Percentiles rank a stretch among this genome's conserved stretches.
Conservation (phyloP, 2,797 vertebrate genomes). For the Australoheros facetus region DNA sequence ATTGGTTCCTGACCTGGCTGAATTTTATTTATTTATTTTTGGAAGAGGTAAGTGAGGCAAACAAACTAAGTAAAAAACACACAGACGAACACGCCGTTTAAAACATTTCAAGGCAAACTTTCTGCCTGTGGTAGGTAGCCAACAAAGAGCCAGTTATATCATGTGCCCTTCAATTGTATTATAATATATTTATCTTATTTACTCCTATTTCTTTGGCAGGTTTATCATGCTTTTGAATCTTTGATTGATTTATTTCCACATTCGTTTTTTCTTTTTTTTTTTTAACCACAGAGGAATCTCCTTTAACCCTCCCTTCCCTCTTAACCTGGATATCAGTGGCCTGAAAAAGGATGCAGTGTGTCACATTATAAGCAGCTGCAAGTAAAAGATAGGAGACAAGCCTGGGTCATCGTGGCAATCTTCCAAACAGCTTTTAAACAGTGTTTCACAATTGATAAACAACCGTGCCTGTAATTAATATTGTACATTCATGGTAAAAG, state of each 20-base stretch:
- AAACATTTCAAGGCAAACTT: not conserved
- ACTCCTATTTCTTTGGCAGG: conserved; percentile 7
- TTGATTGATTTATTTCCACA: conserved; percentile 22
- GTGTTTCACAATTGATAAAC: conserved; percentile 80
- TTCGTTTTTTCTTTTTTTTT: conserved; percentile 43
- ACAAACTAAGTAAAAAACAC: conserved; percentile 16
- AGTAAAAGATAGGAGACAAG: conserved; percentile 89
- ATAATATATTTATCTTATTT: conserved; percentile 18
- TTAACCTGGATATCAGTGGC: conserved; percentile 67
- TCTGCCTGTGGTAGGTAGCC: not conserved
- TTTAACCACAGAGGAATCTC: conserved; percentile 37
- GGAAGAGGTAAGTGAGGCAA: conserved; percentile 30
- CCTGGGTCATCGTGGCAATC: conserved; percentile 88
- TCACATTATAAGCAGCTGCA: conserved; percentile 69
- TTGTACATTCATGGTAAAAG: conserved; percentile 79
- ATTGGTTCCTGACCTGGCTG: conserved; percentile 52
- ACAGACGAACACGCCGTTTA: not conserved
- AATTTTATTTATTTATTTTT: not conserved
- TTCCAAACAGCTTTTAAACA: conserved; percentile 80
- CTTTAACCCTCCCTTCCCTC: conserved; percentile 60
- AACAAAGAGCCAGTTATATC: not conserved
- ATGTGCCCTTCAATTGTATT: not conserved
- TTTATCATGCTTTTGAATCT: conserved; percentile 44
- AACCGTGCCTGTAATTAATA: conserved; percentile 80
- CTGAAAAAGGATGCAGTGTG: conserved; percentile 53